Percentiles rank a stretch among this genome's conserved stretches.
Evolutionary conservation across 2,797 vertebrate genomes (phyloP).

Genomic region (Sebastiscus tertius): DNA sequence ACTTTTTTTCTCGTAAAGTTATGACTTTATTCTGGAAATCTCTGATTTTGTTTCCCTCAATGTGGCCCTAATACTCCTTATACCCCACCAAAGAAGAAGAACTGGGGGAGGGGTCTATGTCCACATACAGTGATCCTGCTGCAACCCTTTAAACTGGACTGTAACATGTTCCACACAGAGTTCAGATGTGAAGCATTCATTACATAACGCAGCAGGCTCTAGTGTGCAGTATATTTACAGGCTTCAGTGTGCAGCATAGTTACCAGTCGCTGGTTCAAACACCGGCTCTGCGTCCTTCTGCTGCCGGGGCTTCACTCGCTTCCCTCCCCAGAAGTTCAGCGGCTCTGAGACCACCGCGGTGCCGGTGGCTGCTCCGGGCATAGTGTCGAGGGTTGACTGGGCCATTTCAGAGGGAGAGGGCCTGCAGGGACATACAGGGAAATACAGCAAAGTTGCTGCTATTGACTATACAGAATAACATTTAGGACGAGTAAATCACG

Average conservation of each 20-base stretch:
- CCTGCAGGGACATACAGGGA: not conserved
- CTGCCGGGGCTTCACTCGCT: conserved; percentile 80
- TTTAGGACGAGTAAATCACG: not conserved
- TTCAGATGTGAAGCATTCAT: not conserved
- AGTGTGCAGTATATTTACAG: too few species aligned
- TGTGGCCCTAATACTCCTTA: too few species aligned
- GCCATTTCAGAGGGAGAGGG: conserved; percentile 59
- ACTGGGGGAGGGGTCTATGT: accelerated
- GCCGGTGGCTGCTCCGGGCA: conserved; percentile 80
- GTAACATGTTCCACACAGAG: accelerated
- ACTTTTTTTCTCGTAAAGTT: too few species aligned
- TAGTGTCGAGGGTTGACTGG: conserved; percentile 65
- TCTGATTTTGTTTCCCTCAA: too few species aligned
- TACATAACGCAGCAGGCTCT: too few species aligned
- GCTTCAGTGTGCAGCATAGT: not conserved
- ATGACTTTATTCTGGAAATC: too few species aligned
- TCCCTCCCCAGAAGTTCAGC: conserved; percentile 90
- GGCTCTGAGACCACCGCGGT: conserved; percentile 79
- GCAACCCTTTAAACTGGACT: not conserved
- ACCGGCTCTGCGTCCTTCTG: conserved; percentile 83
- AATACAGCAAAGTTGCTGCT: accelerated
- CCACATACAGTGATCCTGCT: not conserved
- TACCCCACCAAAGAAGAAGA: not conserved
- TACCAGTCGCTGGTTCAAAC: conserved; percentile 94
- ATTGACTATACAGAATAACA: accelerated